Base-by-base conservation (phyloP, 2,113 vertebrate genomes). In the Dipodomys stephensi region DNA sequence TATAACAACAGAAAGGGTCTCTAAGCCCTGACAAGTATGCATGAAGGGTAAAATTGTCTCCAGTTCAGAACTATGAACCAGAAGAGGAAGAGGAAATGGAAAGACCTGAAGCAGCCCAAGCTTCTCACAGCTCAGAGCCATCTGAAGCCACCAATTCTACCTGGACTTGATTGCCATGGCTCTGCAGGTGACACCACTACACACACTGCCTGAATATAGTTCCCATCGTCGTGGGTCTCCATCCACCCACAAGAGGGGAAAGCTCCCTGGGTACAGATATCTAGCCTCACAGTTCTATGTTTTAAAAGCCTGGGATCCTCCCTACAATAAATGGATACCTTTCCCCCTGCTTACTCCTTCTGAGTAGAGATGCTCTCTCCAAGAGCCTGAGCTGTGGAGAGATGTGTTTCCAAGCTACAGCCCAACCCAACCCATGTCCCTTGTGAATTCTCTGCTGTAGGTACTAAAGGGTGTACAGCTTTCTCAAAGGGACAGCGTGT, bases 401-500 rank as follows among this genome's bases (percentile, higher is more conserved):
- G 53, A 44, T 1, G 25, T 23, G 27, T 80, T 82, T 27, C 60
- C 1, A 10, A 9, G 30, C 15, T 0, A 0, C 57, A 89, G 71
- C 49, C 76, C 44, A 44, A 39, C 32, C 62, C 53, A 6, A 39
- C 32, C 62, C 53, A 6, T 15, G n/a, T 79, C 60, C 53, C 82
- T 88, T 44, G n/a, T 71, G 84, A 95, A 78, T 81, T 83, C 82
- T 89, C 92, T 81, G 67, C 93, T 87, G 76, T 81, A 53, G 6
- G 1, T 87, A 74, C 73, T 91, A 90, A 95, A 96, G 87, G 94
- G 71, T 94, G 72, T 92, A 64, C 78, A 69, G 83, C 78, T 91
- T 96, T 97, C 93, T 95, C 87, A 95, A 77, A 96, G 83, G 53
- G 85, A 74, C 11, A 64, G 80, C 80, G n/a, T 90, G 95, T 92